These are phyloP conservation scores for Ricordea florida DNA, from an alignment of 92 coral and sea anemone genomes.

Conservation along the genomic window DNA sequence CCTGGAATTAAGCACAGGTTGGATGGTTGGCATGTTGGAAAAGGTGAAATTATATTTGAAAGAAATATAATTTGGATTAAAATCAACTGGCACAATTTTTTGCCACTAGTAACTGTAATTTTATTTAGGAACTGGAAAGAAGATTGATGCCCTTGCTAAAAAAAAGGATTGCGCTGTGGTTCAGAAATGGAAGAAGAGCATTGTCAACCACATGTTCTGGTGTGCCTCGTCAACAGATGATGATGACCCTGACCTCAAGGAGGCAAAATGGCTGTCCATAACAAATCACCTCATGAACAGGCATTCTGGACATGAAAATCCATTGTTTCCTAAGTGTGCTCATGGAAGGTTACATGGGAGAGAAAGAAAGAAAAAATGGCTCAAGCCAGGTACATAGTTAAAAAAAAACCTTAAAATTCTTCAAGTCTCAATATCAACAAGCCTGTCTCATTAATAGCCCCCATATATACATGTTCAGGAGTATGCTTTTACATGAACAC, in stretches of 20 bases:
- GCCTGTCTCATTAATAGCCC: too few relatives aligned
- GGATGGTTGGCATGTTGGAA: slow-evolving; percentile 17
- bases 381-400: too few relatives aligned
- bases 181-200: slow-evolving; percentile 14
- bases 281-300: slow-evolving; percentile 21
- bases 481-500: too few relatives aligned
- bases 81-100: too few relatives aligned
- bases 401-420: too few relatives aligned
- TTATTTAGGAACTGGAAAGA: slow-evolving; percentile 5
- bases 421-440: too few relatives aligned
- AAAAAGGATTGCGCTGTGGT: slow-evolving; percentile 24
- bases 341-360: too few relatives aligned
- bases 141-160: slow-evolving; percentile 22
- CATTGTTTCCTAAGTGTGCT: too few relatives aligned
- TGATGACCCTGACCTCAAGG: slow-evolving; percentile 13
- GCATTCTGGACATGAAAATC: slow-evolving; percentile 13
- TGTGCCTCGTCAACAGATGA: slow-evolving; percentile 41
- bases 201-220: slow-evolving; percentile 43
- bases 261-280: slow-evolving; percentile 17
- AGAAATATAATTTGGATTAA: too few relatives aligned
- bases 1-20: slow-evolving; percentile 11
- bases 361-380: too few relatives aligned
- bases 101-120: background rate
- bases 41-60: too few relatives aligned
- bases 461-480: too few relatives aligned